Evolutionary conservation across 2,113 vertebrate genomes (phyloP), one percentile per base, ranked within the genome.

Genomic region (Oreochromis spilurus): DNA sequence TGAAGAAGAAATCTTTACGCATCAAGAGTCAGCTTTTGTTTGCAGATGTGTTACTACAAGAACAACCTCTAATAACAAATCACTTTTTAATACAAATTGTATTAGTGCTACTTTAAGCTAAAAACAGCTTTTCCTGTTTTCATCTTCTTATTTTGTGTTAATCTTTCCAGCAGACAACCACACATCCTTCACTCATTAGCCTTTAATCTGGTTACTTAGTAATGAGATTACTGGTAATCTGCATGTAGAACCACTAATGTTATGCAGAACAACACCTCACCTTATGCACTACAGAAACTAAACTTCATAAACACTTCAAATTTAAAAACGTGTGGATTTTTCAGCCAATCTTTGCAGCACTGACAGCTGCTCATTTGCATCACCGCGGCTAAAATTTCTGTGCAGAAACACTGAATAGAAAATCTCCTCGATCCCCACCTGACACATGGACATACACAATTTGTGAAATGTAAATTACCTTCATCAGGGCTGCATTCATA

Each of bases 301-400:
- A 75, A 85, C 54, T 81, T 53, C 50, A n/a, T 38, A 60, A 34
- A 55, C 5, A 5, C 52, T 75, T 38, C 14, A 11, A 57, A 70
- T 62, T 40, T 38, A 19, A 81, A 82, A 88, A 58, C 3, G 24
- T 21, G 29, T 40, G 24, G 31, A 13, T 17, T 43, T 19, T 29
- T 6, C 16, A 12, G 45, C 3, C 17, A 2, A 45, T 55, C 77
- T 81, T 29, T 65, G 60, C 2, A 16, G 31, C 70, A 9, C 70
- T n/a, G 79, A 72, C 57, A 83, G 88, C 70, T 85, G 62, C 80
- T 89, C 81, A 84, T 84, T 84, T 83, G 50, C 87, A 89, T 72
- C 16, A 13, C 54, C 10, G 1, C 5, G 8, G 40, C 40, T 67
- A 36, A 31, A 13, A 5, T 5, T 12, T 26, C 4, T 21, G 14